Evolutionary conservation across 2,113 vertebrate species (phyloP).

Genomic region (Polypterus senegalus): DNA sequence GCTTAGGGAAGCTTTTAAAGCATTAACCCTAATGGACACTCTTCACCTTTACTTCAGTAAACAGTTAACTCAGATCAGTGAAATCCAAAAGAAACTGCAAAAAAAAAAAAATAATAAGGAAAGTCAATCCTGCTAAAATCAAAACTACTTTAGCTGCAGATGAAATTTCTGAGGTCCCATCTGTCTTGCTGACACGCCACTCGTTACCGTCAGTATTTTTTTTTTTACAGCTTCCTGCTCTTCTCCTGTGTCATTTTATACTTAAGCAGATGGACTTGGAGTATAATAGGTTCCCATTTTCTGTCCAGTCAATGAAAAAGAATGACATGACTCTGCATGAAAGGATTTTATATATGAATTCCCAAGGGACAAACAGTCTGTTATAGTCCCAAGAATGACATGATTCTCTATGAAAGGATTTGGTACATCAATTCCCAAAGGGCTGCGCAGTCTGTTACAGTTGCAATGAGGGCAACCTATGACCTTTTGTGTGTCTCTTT

Average conservation of each 20-base stretch:
- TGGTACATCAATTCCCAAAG: no score
- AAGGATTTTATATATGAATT: constrained; percentile 15
- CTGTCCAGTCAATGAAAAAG: constrained; percentile 25
- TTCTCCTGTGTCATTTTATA: constrained; percentile 25
- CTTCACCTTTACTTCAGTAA: no score
- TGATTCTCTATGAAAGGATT: no score
- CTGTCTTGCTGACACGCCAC: constrained; percentile 12
- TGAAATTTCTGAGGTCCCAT: constrained; percentile 10
- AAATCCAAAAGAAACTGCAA: not conserved
- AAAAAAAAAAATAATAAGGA: constrained; percentile 1
- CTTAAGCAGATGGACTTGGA: constrained; percentile 33
- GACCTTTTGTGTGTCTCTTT: no score
- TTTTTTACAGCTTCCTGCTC: constrained; percentile 18
- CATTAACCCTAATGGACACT: no score
- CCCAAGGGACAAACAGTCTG: not conserved
- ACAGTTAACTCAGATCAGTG: no score
- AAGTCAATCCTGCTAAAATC: not conserved
- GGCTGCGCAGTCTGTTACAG: no score
- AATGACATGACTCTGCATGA: constrained; percentile 19
- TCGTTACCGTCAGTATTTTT: constrained; percentile 2
- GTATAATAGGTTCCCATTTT: constrained; percentile 25
- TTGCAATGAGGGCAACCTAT: no score
- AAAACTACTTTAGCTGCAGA: constrained; percentile 5
- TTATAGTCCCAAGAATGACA: constrained; percentile 2
- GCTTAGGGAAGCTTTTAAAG: no score